A percentile compares a stretch with the other conserved stretches of the same genome.
Conservation (phyloP, 2,113 vertebrate species). For the Channa maculata region DNA sequence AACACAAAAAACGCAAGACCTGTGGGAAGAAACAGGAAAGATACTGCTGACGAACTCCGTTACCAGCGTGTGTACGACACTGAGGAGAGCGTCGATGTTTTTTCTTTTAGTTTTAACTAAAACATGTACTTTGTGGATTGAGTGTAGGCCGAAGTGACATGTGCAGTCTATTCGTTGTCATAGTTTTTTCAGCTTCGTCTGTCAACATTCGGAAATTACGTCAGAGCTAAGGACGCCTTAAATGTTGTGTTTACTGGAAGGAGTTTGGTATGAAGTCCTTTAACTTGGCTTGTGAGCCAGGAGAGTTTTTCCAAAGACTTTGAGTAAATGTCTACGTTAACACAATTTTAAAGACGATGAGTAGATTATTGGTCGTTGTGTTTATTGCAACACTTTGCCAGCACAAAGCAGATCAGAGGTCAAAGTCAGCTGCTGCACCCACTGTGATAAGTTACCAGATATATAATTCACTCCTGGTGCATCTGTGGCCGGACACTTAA, state of each 20-base stretch:
- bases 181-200: fast-evolving
- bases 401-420: slow-evolving; percentile 16
- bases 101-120: not conserved
- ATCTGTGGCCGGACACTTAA: not conserved
- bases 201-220: not conserved
- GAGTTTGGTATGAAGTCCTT: not conserved
- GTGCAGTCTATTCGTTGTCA: fast-evolving
- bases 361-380: not conserved
- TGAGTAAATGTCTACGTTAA: not conserved
- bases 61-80: too few species aligned
- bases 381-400: not conserved
- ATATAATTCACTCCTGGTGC: not conserved
- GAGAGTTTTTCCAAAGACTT: not conserved
- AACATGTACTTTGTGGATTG: not conserved
- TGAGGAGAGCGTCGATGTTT: not conserved
- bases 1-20: too few species aligned
- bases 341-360: not conserved
- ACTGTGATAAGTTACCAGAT: slow-evolving; percentile 27
- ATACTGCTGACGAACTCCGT: too few species aligned
- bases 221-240: fast-evolving
- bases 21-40: too few species aligned
- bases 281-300: not conserved
- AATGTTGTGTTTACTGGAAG: not conserved
- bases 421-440: slow-evolving; percentile 62
- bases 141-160: not conserved